A percentile compares a stretch with the other conserved stretches of the same genome.
These are phyloP conservation scores for Gorsachius goisagi DNA, from an alignment of 2,113 vertebrate species.

Conservation along the genomic window DNA sequence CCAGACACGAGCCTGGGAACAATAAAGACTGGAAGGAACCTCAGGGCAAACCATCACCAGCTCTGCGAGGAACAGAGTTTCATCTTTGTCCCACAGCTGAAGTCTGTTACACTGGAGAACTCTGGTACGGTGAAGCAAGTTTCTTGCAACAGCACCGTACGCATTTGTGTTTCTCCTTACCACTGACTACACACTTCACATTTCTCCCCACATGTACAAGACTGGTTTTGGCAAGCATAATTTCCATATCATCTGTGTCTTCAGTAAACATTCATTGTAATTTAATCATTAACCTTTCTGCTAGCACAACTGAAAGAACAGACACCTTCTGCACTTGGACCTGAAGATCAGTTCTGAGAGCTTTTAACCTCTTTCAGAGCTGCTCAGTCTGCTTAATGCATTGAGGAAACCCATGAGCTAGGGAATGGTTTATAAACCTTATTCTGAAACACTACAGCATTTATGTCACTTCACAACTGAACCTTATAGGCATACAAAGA, in stretches of 20 bases:
- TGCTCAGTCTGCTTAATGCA: background rate
- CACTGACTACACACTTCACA: too few species aligned
- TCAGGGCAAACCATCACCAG: background rate
- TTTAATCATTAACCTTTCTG: background rate
- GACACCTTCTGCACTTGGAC: background rate
- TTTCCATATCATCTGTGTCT: background rate
- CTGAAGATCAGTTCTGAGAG: background rate
- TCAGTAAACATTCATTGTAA: background rate
- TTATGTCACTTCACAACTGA: background rate
- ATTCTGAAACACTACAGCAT: background rate
- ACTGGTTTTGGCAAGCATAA: background rate
- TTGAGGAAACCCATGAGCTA: background rate
- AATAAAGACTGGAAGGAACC: background rate
- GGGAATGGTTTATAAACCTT: background rate
- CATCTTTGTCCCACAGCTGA: background rate
- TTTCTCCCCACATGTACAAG: background rate
- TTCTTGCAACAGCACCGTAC: background rate
- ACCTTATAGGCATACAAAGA: background rate
- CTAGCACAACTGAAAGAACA: background rate
- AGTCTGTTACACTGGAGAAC: background rate
- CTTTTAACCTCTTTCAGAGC: background rate
- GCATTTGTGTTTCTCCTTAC: accelerated
- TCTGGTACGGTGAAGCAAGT: accelerated
- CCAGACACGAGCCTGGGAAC: background rate
- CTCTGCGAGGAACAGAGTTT: background rate